A percentile compares a stretch with the other conserved stretches of the same genome.
These are phyloP conservation scores for Scolanthus callimorphus DNA, from an alignment of 92 coral and sea anemone species.

Conservation along the genomic window DNA sequence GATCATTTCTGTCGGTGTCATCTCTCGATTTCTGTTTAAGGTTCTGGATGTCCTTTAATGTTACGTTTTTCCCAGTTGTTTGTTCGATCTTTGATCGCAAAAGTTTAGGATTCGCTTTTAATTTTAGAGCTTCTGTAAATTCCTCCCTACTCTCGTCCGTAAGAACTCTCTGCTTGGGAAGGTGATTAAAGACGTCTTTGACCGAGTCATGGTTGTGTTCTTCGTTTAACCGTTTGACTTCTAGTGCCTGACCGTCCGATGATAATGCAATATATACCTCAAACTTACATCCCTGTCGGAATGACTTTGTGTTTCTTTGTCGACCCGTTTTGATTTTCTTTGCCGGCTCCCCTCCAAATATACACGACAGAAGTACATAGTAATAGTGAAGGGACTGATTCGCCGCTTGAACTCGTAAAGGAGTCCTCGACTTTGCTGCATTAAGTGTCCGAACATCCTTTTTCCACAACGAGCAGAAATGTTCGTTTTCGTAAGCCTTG, in stretches of 20 bases:
- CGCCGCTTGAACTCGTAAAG: conserved; percentile 39
- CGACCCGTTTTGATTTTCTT: conserved; percentile 10
- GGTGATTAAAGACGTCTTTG: no score
- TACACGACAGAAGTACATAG: conserved; percentile 35
- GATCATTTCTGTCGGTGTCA: conserved; percentile 24
- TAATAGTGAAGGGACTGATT: conserved; percentile 45
- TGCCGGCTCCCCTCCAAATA: conserved; percentile 46
- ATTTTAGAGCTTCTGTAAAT: conserved; percentile 33
- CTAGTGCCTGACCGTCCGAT: conserved; percentile 41
- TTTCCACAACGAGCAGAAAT: conserved; percentile 43
- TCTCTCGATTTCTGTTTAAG: conserved; percentile 27
- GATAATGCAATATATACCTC: conserved; percentile 33
- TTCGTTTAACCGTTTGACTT: conserved; percentile 33
- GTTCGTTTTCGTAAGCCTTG: conserved; percentile 25
- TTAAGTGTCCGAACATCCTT: conserved; percentile 37
- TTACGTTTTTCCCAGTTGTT: conserved; percentile 13
- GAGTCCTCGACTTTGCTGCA: conserved; percentile 33
- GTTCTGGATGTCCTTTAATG: conserved; percentile 39
- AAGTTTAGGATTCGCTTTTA: conserved; percentile 40
- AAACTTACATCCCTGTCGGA: conserved; percentile 55
- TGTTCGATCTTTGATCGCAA: conserved; percentile 33
- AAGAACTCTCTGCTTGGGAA: conserved; percentile 44
- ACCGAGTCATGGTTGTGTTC: conserved; percentile 40
- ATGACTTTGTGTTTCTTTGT: conserved; percentile 39
- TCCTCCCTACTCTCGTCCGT: conserved; percentile 9